phyloP scores from a whole-genome alignment of 2,888 invertebrate genomes.

The Rhogogaster chlorosoma region DNA sequence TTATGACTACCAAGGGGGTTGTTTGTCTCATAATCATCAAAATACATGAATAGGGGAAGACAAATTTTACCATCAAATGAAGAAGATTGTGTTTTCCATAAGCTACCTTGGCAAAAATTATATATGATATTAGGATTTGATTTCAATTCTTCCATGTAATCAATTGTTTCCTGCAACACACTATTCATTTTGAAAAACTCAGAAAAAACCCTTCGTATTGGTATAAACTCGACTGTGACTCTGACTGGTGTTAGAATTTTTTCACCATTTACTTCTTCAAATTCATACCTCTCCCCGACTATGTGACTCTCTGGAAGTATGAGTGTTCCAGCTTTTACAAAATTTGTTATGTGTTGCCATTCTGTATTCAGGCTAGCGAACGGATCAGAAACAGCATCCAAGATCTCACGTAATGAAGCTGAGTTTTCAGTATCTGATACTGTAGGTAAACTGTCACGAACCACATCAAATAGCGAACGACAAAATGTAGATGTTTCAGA shows the following conservation, averaged over 20 bases:
- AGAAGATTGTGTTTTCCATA: slow-evolving; percentile 29
- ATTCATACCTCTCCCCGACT: slow-evolving; percentile 24
- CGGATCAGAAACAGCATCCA: slow-evolving; percentile 28
- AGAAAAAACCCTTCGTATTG: slow-evolving; percentile 5
- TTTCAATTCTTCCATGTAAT: slow-evolving; percentile 18
- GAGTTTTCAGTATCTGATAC: not conserved
- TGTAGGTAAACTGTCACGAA: slow-evolving; percentile 9
- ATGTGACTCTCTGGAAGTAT: slow-evolving; percentile 28
- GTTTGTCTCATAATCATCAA: not conserved
- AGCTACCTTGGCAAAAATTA: slow-evolving; percentile 31
- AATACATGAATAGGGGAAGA: not conserved
- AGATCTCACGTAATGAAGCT: slow-evolving; percentile 37
- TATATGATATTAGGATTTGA: slow-evolving; percentile 1
- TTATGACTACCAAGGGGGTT: slow-evolving; percentile 53
- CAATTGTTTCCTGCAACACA: slow-evolving; percentile 21
- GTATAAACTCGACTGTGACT: slow-evolving; percentile 33
- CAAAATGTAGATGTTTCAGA: slow-evolving; percentile 20
- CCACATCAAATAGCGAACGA: not conserved
- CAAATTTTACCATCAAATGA: not conserved
- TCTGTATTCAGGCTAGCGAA: slow-evolving; percentile 6
- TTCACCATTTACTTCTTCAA: slow-evolving; percentile 12
- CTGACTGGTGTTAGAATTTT: slow-evolving; percentile 20
- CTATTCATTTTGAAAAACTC: slow-evolving; percentile 9
- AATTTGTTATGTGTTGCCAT: slow-evolving; percentile 21
- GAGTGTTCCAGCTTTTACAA: slow-evolving; percentile 16